A percentile compares a stretch with the other conserved stretches of the same genome.
Conservation (phyloP, 2,888 invertebrate genomes). For the Agonopterix subpropinquella region DNA sequence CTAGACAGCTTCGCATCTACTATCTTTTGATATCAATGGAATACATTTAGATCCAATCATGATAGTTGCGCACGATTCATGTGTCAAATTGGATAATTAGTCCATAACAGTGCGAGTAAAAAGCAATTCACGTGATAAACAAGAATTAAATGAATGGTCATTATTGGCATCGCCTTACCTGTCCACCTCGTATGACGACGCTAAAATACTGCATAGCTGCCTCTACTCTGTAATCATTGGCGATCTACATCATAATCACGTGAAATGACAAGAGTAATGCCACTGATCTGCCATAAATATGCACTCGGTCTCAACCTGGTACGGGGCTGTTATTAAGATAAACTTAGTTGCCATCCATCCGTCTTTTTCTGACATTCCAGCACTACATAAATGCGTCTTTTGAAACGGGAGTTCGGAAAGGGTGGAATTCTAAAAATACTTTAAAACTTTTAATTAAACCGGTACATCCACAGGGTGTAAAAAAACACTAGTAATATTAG, state of each 20-base stretch:
- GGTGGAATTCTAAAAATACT: too few relatives aligned
- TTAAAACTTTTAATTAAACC: too few relatives aligned
- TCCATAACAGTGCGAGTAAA: conserved; percentile 17
- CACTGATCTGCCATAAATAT: conserved; percentile 10
- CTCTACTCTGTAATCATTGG: conserved; percentile 5
- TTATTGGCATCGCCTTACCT: conserved; percentile 40
- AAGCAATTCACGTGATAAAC: conserved; percentile 28
- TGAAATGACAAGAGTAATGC: conserved; percentile 24
- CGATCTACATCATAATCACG: conserved; percentile 25
- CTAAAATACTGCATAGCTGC: conserved; percentile 13
- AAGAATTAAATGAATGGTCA: conserved; percentile 34
- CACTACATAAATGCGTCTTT: too few relatives aligned
- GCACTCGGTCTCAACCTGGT: not conserved
- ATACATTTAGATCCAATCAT: too few relatives aligned
- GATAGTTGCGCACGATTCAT: conserved; percentile 8
- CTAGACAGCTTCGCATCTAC: too few relatives aligned
- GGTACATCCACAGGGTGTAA: too few relatives aligned
- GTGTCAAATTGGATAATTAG: conserved; percentile 13
- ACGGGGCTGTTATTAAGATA: too few relatives aligned
- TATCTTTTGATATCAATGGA: too few relatives aligned
- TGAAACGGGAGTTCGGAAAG: too few relatives aligned
- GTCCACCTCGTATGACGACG: conserved; percentile 27
- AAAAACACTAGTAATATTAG: too few relatives aligned
- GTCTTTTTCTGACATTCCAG: too few relatives aligned
- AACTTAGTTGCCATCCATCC: too few relatives aligned